phyloP scores from a whole-genome alignment of 2,888 invertebrate species.

The Ectemnius continuus region DNA sequence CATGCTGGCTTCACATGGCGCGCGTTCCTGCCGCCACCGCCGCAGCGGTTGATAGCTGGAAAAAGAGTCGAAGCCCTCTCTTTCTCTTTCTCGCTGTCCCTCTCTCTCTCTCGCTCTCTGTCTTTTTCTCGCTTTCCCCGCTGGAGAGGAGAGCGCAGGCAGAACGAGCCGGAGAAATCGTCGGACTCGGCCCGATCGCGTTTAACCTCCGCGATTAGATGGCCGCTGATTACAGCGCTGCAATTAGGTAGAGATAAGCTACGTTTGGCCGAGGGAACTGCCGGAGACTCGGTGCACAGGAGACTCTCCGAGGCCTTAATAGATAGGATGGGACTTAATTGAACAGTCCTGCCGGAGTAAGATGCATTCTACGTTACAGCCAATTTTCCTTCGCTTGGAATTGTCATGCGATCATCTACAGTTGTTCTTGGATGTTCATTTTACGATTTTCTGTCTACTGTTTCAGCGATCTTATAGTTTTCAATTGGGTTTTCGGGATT shows the following conservation, averaged over 20 bases:
- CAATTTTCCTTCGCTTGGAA: too few relatives aligned
- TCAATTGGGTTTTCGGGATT: too few relatives aligned
- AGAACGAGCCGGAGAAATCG: background rate
- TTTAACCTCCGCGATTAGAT: conserved; percentile 11
- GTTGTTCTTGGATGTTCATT: too few relatives aligned
- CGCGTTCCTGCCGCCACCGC: conserved; percentile 35
- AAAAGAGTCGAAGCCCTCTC: conserved; percentile 13
- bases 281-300: background rate
- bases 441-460: too few relatives aligned
- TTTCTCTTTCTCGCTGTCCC: background rate
- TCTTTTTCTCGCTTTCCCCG: background rate
- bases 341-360: background rate
- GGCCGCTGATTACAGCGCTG: conserved; percentile 8
- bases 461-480: too few relatives aligned
- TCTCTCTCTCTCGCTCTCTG: background rate
- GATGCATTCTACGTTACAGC: background rate
- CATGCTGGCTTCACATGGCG: conserved; percentile 39
- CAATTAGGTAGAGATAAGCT: conserved; percentile 19
- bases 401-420: too few relatives aligned
- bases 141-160: background rate
- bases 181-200: background rate
- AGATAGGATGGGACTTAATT: conserved; percentile 2
- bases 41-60: conserved; percentile 21
- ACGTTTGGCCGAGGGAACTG: background rate
- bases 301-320: background rate